Evolutionary conservation across 1,140 invertebrate genomes (phyloP).

Genomic region (Zaprionus davidi): DNA sequence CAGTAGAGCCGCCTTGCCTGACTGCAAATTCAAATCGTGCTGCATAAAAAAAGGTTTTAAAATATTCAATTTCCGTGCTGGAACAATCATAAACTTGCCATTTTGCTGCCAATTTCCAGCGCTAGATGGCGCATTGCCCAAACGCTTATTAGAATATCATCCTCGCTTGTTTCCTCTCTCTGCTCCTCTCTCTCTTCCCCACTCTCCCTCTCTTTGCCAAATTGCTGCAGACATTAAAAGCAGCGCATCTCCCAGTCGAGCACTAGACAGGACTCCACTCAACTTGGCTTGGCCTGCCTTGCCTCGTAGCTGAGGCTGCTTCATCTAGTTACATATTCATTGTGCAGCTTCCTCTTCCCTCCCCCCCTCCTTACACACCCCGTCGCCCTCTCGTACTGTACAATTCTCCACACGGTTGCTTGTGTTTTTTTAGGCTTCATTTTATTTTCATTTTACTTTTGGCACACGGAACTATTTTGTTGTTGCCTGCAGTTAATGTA

Average conservation of each 20-base stretch:
- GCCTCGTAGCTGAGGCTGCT: not conserved
- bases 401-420: not conserved
- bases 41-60: conserved; percentile 4
- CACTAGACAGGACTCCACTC: not conserved
- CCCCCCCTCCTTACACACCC: not conserved
- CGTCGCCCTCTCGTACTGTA: not conserved
- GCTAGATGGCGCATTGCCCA: conserved; percentile 35
- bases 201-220: not conserved
- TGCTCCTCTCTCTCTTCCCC: not conserved
- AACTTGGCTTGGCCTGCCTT: not conserved
- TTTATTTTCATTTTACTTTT: conserved; percentile 80
- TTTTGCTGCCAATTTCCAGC: conserved; percentile 15
- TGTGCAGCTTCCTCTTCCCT: conserved; percentile 27
- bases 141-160: conserved; percentile 43
- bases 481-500: conserved; percentile 73
- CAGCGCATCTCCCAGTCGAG: conserved; percentile 45
- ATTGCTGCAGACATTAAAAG: conserved; percentile 42
- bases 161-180: not conserved
- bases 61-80: conserved; percentile 1
- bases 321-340: conserved; percentile 70
- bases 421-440: conserved; percentile 60
- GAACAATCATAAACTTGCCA: conserved; percentile 6
- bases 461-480: conserved; percentile 71
- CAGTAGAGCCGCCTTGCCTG: not conserved
- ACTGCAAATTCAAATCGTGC: not conserved